Conservation (phyloP, 2,888 invertebrate genomes). For the Rhagophthalmus giganteus region DNA sequence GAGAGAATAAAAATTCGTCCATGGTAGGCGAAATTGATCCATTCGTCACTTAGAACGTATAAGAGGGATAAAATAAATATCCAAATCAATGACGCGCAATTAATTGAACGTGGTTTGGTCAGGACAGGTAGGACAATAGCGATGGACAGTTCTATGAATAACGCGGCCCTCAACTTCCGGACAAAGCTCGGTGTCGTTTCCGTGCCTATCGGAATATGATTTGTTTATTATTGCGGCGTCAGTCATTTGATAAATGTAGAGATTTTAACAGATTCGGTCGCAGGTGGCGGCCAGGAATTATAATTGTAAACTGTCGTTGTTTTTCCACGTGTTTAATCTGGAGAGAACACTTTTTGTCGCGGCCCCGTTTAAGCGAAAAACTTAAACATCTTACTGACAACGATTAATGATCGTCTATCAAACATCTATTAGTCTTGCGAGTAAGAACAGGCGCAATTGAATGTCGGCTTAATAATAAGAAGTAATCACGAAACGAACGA, state of each 20-base stretch:
- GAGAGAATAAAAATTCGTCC: constrained; percentile 28
- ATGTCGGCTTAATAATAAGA: constrained; percentile 21
- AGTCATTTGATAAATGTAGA: constrained; percentile 30
- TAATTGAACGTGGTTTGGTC: constrained; percentile 48
- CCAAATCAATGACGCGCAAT: constrained; percentile 48
- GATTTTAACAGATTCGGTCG: constrained; percentile 19
- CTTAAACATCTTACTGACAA: constrained; percentile 23
- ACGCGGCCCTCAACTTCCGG: constrained; percentile 33
- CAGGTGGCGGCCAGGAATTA: constrained; percentile 31
- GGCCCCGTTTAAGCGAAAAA: constrained; percentile 3
- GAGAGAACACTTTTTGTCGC: neutral
- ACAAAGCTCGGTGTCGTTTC: constrained; percentile 27
- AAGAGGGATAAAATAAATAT: constrained; percentile 51
- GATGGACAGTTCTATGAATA: constrained; percentile 47
- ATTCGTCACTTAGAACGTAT: constrained; percentile 27
- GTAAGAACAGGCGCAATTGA: constrained; percentile 22
- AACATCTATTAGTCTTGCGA: constrained; percentile 33
- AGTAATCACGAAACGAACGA: constrained; percentile 26
- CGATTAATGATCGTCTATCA: constrained; percentile 36
- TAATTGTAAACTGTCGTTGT: constrained; percentile 30
- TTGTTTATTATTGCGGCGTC: constrained; percentile 35
- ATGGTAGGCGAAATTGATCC: constrained; percentile 23
- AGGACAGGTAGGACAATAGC: constrained; percentile 53
- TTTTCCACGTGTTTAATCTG: constrained; percentile 23
- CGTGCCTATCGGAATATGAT: constrained; percentile 37